These are phyloP conservation scores for Calyptomena viridis DNA, from an alignment of 2,113 vertebrate genomes.

Conservation along the genomic window DNA sequence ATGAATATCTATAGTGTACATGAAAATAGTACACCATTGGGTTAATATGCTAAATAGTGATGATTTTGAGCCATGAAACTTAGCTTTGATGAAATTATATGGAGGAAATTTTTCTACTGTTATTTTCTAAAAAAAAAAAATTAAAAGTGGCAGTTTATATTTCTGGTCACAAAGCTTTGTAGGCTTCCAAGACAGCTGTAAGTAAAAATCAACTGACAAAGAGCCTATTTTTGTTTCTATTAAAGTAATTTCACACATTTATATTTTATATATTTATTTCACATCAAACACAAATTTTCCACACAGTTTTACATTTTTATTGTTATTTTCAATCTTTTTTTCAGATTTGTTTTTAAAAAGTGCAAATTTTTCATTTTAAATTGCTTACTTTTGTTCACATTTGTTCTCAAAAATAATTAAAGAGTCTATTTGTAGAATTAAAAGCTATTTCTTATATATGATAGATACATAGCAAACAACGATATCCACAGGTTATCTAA, in stretches of 20 bases:
- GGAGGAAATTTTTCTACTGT: not conserved
- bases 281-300: not conserved
- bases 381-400: not conserved
- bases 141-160: not conserved
- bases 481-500: not conserved
- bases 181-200: not conserved
- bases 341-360: not conserved
- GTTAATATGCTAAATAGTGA: not conserved
- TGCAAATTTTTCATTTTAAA: not conserved
- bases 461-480: not conserved
- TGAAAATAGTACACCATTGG: not conserved
- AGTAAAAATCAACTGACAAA: not conserved
- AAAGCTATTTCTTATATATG: fast-evolving
- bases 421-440: not conserved
- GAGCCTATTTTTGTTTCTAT: not conserved
- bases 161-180: not conserved
- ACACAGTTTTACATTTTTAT: not conserved
- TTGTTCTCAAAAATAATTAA: not conserved
- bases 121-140: not conserved
- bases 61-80: not conserved
- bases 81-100: not conserved
- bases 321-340: not conserved
- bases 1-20: not conserved
- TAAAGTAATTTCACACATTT: not conserved
- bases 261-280: not conserved